These are phyloP conservation scores for Speoplatyrhinus poulsoni DNA, from an alignment of 2,113 vertebrate species.

Conservation along the genomic window DNA sequence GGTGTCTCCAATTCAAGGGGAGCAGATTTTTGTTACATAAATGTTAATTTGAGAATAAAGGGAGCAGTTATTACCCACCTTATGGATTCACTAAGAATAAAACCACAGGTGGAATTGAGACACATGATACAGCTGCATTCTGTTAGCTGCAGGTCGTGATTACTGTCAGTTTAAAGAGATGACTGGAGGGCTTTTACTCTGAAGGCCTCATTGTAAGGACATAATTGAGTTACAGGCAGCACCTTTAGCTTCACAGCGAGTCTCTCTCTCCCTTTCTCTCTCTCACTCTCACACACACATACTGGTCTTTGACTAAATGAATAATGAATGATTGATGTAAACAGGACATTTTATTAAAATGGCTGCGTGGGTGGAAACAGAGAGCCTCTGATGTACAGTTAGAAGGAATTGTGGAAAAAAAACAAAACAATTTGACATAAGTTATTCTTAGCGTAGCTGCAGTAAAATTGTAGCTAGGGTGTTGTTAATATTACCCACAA, in stretches of 20 bases:
- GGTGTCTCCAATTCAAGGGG: too few species aligned
- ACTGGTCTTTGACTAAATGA: constrained; percentile 7
- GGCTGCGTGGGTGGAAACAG: constrained; percentile 11
- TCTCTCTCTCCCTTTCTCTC: constrained; percentile 41
- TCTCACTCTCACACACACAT: constrained; percentile 26
- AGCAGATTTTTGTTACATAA: too few species aligned
- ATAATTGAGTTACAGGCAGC: constrained; percentile 56
- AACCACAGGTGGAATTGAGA: too few species aligned
- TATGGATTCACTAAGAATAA: too few species aligned
- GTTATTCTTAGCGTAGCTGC: neutral
- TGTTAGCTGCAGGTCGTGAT: constrained; percentile 60
- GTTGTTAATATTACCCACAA: constrained; percentile 2
- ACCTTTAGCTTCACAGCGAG: constrained; percentile 34
- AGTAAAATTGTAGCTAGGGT: constrained; percentile 8
- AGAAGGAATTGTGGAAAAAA: too few species aligned
- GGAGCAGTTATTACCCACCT: too few species aligned
- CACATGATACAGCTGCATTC: neutral
- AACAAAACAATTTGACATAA: too few species aligned
- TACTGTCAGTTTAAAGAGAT: constrained; percentile 58
- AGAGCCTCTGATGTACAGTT: constrained; percentile 12
- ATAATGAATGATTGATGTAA: constrained; percentile 12
- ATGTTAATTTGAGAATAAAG: too few species aligned
- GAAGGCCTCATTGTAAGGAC: constrained; percentile 60
- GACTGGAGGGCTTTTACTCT: constrained; percentile 54
- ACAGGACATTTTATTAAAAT: too few species aligned